Conservation (phyloP, 2,113 vertebrate species). For the Proteles cristata region DNA sequence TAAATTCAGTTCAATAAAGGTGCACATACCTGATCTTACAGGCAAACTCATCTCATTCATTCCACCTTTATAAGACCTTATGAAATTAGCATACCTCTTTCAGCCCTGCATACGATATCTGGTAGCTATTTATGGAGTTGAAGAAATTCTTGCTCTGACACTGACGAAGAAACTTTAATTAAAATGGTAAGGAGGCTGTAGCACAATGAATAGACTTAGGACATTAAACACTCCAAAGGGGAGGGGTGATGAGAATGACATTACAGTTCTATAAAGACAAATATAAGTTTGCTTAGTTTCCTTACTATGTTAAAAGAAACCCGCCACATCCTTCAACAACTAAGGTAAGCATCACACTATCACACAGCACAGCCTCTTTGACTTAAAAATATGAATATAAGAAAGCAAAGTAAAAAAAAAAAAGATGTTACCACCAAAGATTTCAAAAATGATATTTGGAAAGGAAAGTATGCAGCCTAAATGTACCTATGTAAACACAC, state of each 20-base stretch:
- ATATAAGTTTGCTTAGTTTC: slow-evolving; percentile 84
- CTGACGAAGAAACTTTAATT: slow-evolving; percentile 72
- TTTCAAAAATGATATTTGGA: slow-evolving; percentile 56
- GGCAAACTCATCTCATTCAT: neutral
- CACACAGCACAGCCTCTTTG: slow-evolving; percentile 54
- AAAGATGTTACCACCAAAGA: slow-evolving; percentile 45
- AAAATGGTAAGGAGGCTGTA: slow-evolving; percentile 55
- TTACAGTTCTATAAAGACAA: slow-evolving; percentile 81
- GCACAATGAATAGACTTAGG: slow-evolving; percentile 23
- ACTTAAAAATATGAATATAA: slow-evolving; percentile 68
- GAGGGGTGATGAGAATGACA: slow-evolving; percentile 35
- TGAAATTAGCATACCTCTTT: neutral
- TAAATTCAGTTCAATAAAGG: slow-evolving; percentile 48
- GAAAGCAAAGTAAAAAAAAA: slow-evolving; percentile 72
- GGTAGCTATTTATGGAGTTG: slow-evolving; percentile 62
- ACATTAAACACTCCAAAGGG: neutral
- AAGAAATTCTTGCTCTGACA: slow-evolving; percentile 37
- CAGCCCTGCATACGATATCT: neutral
- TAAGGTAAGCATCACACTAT: neutral
- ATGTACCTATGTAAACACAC: neutral
- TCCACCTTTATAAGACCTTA: neutral
- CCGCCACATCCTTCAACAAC: slow-evolving; percentile 44
- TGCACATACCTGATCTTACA: neutral
- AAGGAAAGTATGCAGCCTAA: slow-evolving; percentile 52
- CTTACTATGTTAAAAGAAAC: slow-evolving; percentile 69